Conservation (phyloP, 2,888 invertebrate genomes). For the Pocota personata region DNA sequence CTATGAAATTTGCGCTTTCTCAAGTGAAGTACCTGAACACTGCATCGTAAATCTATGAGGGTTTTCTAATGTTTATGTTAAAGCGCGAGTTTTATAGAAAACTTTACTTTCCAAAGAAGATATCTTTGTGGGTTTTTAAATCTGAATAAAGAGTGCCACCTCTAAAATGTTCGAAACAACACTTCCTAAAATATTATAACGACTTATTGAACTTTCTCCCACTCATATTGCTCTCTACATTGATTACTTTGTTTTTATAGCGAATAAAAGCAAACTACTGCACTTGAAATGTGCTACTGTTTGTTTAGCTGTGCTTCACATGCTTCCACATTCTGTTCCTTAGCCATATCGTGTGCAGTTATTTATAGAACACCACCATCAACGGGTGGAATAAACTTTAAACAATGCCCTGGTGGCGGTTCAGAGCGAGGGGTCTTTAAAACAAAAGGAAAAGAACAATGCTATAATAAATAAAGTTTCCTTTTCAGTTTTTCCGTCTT, state of each 20-base stretch:
- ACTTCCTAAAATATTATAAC: background rate
- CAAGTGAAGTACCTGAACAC: background rate
- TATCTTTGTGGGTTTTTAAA: background rate
- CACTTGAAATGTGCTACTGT: slow-evolving; percentile 50
- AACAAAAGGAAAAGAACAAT: slow-evolving; percentile 60
- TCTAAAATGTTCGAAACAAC: background rate
- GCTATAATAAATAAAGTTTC: slow-evolving; percentile 57
- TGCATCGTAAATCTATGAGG: background rate
- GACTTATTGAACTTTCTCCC: slow-evolving; percentile 28
- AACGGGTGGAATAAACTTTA: slow-evolving; percentile 71
- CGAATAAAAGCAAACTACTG: slow-evolving; percentile 39
- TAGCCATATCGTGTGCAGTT: slow-evolving; percentile 53
- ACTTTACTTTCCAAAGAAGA: background rate
- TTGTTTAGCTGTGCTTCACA: slow-evolving; percentile 17
- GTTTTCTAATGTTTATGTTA: background rate
- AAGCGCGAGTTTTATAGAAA: background rate
- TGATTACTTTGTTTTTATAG: slow-evolving; percentile 34
- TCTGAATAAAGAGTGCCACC: background rate
- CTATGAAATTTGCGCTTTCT: background rate
- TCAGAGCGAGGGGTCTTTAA: slow-evolving; percentile 24
- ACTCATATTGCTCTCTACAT: background rate
- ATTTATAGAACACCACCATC: slow-evolving; percentile 65
- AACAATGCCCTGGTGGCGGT: slow-evolving; percentile 57
- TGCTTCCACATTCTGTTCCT: slow-evolving; percentile 24
- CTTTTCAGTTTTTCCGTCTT: slow-evolving; percentile 41